phyloP scores from a whole-genome alignment of 2,797 vertebrate genomes.

The Perodicticus potto region DNA sequence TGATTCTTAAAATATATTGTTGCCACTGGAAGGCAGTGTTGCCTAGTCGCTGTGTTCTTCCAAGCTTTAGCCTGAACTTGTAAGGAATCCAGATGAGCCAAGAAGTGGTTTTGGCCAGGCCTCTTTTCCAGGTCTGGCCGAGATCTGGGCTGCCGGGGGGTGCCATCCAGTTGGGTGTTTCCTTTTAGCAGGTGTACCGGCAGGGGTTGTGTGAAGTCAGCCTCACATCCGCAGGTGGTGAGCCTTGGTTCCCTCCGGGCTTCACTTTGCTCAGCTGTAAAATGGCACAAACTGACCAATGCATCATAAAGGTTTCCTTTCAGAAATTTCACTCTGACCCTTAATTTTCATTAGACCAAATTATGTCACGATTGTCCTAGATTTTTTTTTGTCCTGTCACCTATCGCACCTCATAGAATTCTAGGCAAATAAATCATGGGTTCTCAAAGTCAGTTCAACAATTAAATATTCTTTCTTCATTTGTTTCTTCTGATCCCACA shows the following conservation, averaged over 20 bases:
- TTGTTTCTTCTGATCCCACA: slow-evolving; percentile 14
- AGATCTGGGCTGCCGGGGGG: background rate
- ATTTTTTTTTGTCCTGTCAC: background rate
- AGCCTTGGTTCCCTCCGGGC: background rate
- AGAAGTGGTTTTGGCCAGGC: background rate
- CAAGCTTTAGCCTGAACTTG: background rate
- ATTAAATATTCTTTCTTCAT: background rate
- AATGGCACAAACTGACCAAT: background rate
- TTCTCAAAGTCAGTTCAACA: background rate
- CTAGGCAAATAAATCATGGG: background rate
- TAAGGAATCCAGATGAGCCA: background rate
- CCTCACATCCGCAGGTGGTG: background rate
- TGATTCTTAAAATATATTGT: slow-evolving; percentile 31
- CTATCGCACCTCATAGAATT: slow-evolving; percentile 14
- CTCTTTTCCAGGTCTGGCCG: slow-evolving; percentile 1
- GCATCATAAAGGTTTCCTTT: background rate
- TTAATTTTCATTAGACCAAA: background rate
- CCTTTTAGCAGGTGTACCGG: background rate
- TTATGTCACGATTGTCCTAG: slow-evolving; percentile 41
- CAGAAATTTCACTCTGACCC: slow-evolving; percentile 49
- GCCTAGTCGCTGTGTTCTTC: slow-evolving; percentile 31
- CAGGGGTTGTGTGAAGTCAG: background rate
- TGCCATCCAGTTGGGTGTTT: background rate
- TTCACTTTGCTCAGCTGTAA: slow-evolving; percentile 20
- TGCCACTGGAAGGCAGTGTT: slow-evolving; percentile 79